Conservation (phyloP, 2,113 vertebrate species). For the Acinonyx jubatus region DNA sequence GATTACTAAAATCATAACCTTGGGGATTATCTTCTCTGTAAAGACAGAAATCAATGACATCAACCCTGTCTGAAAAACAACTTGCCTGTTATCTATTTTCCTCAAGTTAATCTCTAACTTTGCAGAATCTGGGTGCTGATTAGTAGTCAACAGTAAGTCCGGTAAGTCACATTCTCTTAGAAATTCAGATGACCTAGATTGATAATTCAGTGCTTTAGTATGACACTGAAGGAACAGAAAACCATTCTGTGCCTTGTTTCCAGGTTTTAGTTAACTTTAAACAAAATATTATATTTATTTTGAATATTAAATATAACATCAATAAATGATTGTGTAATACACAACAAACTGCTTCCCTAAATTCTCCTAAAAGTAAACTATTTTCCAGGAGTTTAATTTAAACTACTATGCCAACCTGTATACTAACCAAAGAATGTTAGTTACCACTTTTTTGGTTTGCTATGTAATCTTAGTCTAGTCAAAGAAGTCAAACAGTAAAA, state of each 20-base stretch:
- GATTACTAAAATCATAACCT: neutral
- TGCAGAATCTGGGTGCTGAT: neutral
- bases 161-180: neutral
- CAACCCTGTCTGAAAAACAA: neutral
- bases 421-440: neutral
- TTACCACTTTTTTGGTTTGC: neutral
- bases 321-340: neutral
- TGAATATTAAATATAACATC: neutral
- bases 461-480: neutral
- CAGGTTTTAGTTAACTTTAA: neutral
- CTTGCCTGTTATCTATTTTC: neutral
- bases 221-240: neutral
- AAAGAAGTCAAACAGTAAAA: neutral
- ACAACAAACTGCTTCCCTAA: neutral
- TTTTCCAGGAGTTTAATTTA: neutral
- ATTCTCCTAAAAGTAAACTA: neutral
- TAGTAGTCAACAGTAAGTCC: neutral
- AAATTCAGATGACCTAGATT: neutral
- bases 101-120: neutral
- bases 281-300: neutral
- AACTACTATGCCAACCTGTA: neutral
- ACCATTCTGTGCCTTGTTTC: neutral
- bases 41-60: neutral
- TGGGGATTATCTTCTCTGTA: neutral
- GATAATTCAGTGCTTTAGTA: neutral